Evolutionary conservation across 2,797 vertebrate species (phyloP).

Genomic region (Crypturellus tataupa): DNA sequence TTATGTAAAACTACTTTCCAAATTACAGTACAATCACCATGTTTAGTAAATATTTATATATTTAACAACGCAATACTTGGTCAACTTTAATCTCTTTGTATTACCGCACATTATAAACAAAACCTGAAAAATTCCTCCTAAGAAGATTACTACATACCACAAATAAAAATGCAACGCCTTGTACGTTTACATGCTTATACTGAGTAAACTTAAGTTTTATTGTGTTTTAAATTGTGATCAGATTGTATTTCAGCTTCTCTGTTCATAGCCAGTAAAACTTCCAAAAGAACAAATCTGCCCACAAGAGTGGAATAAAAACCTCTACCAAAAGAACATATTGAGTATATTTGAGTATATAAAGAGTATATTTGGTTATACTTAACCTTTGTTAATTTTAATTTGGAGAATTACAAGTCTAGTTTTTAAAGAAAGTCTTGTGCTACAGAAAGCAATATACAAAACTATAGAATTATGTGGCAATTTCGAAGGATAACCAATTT

Average conservation of each 20-base stretch:
- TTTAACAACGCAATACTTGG: neutral
- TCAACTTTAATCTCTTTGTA: neutral
- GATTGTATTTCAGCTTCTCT: neutral
- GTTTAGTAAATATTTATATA: neutral
- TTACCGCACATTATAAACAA: neutral
- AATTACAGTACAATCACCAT: neutral
- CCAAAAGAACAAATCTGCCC: neutral
- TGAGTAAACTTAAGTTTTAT: neutral
- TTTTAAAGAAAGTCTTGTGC: neutral
- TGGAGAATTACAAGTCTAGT: neutral
- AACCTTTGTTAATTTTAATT: neutral
- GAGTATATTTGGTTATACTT: neutral
- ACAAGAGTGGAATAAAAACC: neutral
- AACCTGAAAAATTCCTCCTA: neutral
- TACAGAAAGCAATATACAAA: neutral
- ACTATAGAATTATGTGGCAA: too few relatives aligned
- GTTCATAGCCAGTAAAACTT: neutral
- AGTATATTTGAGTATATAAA: too few relatives aligned
- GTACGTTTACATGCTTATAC: neutral
- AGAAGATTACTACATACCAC: neutral
- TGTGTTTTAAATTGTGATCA: neutral
- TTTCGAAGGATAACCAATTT: neutral
- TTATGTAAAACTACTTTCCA: neutral
- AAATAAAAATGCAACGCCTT: neutral
- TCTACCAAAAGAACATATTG: neutral